A percentile compares a stretch with the other conserved stretches of the same genome.
These are phyloP conservation scores for Heliconius congener DNA, from an alignment of 1,140 invertebrate species.

Conservation along the genomic window DNA sequence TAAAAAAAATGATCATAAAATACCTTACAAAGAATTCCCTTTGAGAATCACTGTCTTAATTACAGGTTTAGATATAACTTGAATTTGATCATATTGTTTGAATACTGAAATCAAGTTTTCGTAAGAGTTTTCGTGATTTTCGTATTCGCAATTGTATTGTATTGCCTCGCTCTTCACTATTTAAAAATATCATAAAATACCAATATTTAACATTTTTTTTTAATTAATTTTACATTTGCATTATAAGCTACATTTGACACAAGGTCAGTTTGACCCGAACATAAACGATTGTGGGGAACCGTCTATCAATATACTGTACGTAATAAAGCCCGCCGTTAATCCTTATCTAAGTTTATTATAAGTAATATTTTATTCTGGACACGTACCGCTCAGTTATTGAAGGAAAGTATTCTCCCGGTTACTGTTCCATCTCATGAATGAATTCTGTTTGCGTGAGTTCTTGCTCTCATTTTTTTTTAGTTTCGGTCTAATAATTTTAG, in stretches of 20 bases:
- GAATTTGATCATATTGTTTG: too few relatives aligned
- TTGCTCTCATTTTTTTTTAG: background rate
- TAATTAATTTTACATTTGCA: background rate
- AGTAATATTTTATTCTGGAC: constrained; percentile 29
- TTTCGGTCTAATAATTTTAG: background rate
- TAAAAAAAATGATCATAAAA: too few relatives aligned
- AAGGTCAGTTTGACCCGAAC: background rate
- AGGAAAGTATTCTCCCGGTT: constrained; percentile 31
- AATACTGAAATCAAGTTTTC: too few relatives aligned
- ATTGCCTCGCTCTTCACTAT: too few relatives aligned
- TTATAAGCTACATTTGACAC: background rate
- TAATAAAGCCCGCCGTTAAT: constrained; percentile 36
- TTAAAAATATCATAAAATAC: too few relatives aligned
- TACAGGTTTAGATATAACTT: too few relatives aligned
- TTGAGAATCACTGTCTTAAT: too few relatives aligned
- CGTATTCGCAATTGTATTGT: too few relatives aligned
- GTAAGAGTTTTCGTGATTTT: too few relatives aligned
- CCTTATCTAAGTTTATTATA: constrained; percentile 35
- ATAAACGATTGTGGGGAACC: constrained; percentile 15
- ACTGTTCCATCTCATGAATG: constrained; percentile 22
- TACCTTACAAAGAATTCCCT: too few relatives aligned
- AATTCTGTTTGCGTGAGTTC: constrained; percentile 21
- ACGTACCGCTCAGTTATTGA: constrained; percentile 39
- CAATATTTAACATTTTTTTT: too few relatives aligned
- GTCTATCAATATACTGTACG: constrained; percentile 23